Evolutionary conservation across 1,140 invertebrate species (phyloP).

Genomic region (Brachystomella parvula): DNA sequence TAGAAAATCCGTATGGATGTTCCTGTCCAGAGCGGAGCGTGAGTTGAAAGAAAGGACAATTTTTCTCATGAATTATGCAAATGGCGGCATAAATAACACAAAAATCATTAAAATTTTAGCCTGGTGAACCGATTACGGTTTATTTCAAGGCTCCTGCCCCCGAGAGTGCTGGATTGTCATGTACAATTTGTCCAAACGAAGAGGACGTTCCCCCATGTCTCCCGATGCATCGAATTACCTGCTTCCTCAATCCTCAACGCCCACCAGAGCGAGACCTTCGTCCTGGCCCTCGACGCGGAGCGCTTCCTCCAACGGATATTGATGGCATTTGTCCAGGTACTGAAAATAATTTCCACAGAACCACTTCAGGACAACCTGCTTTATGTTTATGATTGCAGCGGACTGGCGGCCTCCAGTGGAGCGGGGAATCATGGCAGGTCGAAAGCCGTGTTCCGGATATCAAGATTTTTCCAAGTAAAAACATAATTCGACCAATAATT

Average conservation of each 20-base stretch:
- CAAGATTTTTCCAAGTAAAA: too few relatives aligned
- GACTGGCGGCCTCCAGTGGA: not conserved
- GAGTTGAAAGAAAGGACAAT: not conserved
- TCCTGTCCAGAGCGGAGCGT: not conserved
- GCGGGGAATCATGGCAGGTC: too few relatives aligned
- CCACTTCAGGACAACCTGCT: not conserved
- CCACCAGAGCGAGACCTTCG: not conserved
- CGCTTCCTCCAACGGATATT: not conserved
- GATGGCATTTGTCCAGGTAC: not conserved
- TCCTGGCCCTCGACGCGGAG: not conserved
- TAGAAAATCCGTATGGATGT: conserved; percentile 4
- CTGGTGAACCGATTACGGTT: not conserved
- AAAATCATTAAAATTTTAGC: not conserved
- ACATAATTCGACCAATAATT: too few relatives aligned
- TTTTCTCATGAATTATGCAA: not conserved
- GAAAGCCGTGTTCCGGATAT: too few relatives aligned
- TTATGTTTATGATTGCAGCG: not conserved
- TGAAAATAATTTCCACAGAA: not conserved
- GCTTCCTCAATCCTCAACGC: not conserved
- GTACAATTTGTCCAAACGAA: too few relatives aligned
- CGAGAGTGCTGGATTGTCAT: not conserved
- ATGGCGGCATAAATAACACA: not conserved
- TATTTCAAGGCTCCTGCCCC: not conserved
- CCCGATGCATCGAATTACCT: not conserved
- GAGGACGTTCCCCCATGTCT: not conserved